Conservation (phyloP, 1,140 invertebrate species). For the Panagrolaimus sp. region DNA sequence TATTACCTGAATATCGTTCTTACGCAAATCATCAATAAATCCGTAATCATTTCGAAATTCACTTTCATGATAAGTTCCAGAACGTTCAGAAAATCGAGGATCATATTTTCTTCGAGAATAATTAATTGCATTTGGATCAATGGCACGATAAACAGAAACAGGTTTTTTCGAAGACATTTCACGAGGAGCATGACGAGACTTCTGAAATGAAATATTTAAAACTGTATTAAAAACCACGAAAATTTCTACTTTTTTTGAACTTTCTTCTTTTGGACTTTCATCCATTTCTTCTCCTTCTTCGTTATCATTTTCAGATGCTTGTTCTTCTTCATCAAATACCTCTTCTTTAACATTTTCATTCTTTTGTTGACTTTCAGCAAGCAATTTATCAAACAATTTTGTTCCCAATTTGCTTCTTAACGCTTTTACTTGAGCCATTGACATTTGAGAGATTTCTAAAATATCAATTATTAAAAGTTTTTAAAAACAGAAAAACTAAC, state of each 20-base stretch:
- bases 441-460: background rate
- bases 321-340: background rate
- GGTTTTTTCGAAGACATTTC: slow-evolving; percentile 1
- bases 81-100: background rate
- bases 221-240: too few relatives aligned
- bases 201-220: background rate
- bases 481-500: background rate
- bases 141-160: background rate
- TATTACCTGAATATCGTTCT: background rate
- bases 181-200: slow-evolving; percentile 10
- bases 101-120: background rate
- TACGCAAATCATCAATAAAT: slow-evolving; percentile 5
- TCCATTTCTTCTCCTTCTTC: background rate
- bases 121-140: slow-evolving; percentile 9
- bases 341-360: too few relatives aligned
- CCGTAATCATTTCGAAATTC: slow-evolving; percentile 5
- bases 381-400: slow-evolving; percentile 3
- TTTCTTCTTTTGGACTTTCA: slow-evolving; percentile 1
- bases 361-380: background rate
- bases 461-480: background rate
- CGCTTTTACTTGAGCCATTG: slow-evolving; percentile 1
- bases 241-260: background rate
- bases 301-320: background rate
- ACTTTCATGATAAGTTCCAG: background rate
- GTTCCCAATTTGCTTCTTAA: background rate